phyloP scores from a whole-genome alignment of 1,140 invertebrate species.

The Agraylea sexmaculata region DNA sequence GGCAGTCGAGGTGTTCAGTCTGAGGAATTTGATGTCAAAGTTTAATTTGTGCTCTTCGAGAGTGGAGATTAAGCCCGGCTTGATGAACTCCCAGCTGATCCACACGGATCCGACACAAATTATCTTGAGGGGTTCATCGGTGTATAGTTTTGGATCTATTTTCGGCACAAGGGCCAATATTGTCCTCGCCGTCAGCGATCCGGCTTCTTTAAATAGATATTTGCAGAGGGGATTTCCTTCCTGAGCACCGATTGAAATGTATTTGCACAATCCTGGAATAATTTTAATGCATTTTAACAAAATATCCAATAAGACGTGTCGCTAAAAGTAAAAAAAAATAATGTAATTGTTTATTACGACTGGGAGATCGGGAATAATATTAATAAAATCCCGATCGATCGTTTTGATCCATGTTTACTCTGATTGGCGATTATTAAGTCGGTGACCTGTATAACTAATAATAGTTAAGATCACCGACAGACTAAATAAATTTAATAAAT shows the following conservation, averaged over 20 bases:
- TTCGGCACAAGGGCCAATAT: conserved; percentile 59
- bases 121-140: conserved; percentile 58
- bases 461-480: too few relatives aligned
- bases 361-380: too few relatives aligned
- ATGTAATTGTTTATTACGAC: too few relatives aligned
- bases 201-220: conserved; percentile 67
- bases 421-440: too few relatives aligned
- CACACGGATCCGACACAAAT: conserved; percentile 94
- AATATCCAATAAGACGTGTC: not conserved
- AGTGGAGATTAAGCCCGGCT: conserved; percentile 53
- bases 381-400: too few relatives aligned
- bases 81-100: conserved; percentile 79
- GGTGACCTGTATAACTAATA: too few relatives aligned
- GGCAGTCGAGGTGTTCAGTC: conserved; percentile 52
- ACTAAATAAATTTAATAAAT: not conserved
- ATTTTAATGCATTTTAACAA: conserved; percentile 5
- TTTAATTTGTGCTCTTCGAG: conserved; percentile 38
- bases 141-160: conserved; percentile 47
- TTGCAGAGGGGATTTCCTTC: conserved; percentile 59
- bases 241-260: conserved; percentile 55
- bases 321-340: not conserved
- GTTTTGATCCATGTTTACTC: too few relatives aligned
- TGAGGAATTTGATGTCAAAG: conserved; percentile 50
- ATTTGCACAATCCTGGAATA: conserved; percentile 58
- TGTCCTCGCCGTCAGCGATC: conserved; percentile 58